Evolutionary conservation across 2,888 invertebrate genomes (phyloP).

Genomic region (Lymantria monacha): DNA sequence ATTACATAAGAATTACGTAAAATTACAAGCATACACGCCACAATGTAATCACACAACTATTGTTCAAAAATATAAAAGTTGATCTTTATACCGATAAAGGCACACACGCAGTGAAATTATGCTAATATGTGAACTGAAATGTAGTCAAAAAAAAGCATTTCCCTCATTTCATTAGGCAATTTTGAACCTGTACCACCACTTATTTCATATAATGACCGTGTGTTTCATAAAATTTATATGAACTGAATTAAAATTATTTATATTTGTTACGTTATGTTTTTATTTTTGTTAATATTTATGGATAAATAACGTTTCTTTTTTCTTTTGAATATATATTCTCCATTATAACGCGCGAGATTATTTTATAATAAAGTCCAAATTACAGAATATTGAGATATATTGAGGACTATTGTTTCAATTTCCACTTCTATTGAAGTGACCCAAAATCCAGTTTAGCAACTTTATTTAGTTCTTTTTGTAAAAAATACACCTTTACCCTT

Average conservation of each 20-base stretch:
- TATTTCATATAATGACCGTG: not conserved
- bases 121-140: constrained; percentile 23
- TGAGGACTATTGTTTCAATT: no score
- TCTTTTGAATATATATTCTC: no score
- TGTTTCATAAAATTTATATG: not conserved
- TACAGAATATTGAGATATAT: no score
- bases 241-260: not conserved
- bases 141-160: constrained; percentile 2
- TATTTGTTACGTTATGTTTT: constrained; percentile 1
- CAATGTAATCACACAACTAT: constrained; percentile 32
- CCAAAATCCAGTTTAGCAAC: no score
- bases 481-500: no score
- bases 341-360: no score
- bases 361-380: no score
- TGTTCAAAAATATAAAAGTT: constrained; percentile 20
- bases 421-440: no score
- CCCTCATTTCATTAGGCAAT: constrained; percentile 3
- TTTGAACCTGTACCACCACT: not conserved
- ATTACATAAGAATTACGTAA: constrained; percentile 22
- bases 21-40: constrained; percentile 35
- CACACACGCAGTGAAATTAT: constrained; percentile 27
- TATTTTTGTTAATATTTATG: not conserved
- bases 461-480: no score
- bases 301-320: no score
- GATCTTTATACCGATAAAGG: constrained; percentile 26